phyloP scores from a whole-genome alignment of 92 coral and sea anemone species.

The Porites rus region DNA sequence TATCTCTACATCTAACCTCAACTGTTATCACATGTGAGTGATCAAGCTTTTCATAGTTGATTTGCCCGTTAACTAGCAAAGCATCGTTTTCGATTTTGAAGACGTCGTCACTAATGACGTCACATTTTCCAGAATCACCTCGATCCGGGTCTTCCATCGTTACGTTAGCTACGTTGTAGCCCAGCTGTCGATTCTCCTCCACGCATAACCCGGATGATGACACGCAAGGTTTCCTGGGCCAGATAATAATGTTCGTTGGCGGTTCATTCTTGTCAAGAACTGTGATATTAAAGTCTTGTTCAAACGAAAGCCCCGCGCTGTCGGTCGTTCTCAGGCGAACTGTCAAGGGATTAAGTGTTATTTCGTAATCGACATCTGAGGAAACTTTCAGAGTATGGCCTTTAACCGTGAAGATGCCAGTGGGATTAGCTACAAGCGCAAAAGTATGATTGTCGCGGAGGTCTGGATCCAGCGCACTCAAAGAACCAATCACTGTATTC shows the following conservation, averaged over 20 bases:
- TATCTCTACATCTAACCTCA: conserved; percentile 58
- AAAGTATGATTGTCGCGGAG: conserved; percentile 72
- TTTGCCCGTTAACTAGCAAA: conserved; percentile 62
- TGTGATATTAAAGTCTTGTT: conserved; percentile 55
- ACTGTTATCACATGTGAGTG: conserved; percentile 54
- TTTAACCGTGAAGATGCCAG: conserved; percentile 38
- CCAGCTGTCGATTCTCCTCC: conserved; percentile 61
- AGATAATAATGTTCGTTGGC: conserved; percentile 47
- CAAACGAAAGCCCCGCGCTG: conserved; percentile 56
- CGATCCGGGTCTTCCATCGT: conserved; percentile 62
- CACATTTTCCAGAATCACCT: conserved; percentile 58
- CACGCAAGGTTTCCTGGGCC: conserved; percentile 33
- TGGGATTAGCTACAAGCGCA: conserved; percentile 46
- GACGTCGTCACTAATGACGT: conserved; percentile 58
- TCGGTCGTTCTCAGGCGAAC: conserved; percentile 54
- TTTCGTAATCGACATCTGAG: conserved; percentile 63
- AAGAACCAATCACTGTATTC: conserved; percentile 64
- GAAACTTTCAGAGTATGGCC: conserved; percentile 54
- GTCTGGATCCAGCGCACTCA: conserved; percentile 79
- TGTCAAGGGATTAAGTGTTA: conserved; percentile 21
- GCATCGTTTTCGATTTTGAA: conserved; percentile 48
- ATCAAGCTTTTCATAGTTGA: conserved; percentile 67
- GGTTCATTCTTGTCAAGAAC: conserved; percentile 71
- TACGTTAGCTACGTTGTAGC: conserved; percentile 67
- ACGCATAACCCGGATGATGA: conserved; percentile 50